A percentile compares a stretch with the other conserved stretches of the same genome.
phyloP scores from a whole-genome alignment of 2,888 invertebrate species.

The Lamproptera curius region DNA sequence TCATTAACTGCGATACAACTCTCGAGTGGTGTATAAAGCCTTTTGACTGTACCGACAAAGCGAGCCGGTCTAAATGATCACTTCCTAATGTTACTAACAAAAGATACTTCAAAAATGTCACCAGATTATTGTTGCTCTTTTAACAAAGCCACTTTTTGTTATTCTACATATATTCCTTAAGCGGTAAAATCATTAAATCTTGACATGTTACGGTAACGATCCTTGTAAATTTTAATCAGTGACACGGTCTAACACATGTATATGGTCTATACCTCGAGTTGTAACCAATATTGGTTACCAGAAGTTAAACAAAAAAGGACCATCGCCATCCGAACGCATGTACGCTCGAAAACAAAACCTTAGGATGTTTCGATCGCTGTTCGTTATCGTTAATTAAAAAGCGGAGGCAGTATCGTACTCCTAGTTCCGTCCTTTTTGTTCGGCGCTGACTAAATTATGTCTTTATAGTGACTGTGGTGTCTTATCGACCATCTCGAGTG shows the following conservation, averaged over 20 bases:
- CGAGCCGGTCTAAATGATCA: constrained; percentile 26
- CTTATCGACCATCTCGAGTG: constrained; percentile 68
- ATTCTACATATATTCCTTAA: too few species aligned
- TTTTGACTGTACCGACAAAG: constrained; percentile 53
- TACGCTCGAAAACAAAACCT: constrained; percentile 30
- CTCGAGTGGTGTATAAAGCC: constrained; percentile 44
- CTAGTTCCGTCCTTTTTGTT: constrained; percentile 68
- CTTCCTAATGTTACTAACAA: constrained; percentile 17
- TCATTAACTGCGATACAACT: constrained; percentile 57
- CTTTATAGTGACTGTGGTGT: constrained; percentile 64
- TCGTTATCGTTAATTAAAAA: constrained; percentile 66
- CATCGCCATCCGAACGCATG: constrained; percentile 18
- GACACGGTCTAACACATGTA: too few species aligned
- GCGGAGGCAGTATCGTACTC: constrained; percentile 62
- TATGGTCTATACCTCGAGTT: too few species aligned
- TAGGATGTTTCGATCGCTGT: constrained; percentile 58
- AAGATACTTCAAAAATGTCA: background rate
- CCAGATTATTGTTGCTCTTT: too few species aligned
- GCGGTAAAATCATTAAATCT: too few species aligned
- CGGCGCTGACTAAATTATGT: constrained; percentile 71
- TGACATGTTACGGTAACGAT: too few species aligned
- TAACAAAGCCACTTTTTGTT: too few species aligned
- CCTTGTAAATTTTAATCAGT: too few species aligned
- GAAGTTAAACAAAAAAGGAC: constrained; percentile 2
- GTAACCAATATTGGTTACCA: too few species aligned